Conservation (phyloP, 2,797 vertebrate species). For the Malacoctenus gilli region DNA sequence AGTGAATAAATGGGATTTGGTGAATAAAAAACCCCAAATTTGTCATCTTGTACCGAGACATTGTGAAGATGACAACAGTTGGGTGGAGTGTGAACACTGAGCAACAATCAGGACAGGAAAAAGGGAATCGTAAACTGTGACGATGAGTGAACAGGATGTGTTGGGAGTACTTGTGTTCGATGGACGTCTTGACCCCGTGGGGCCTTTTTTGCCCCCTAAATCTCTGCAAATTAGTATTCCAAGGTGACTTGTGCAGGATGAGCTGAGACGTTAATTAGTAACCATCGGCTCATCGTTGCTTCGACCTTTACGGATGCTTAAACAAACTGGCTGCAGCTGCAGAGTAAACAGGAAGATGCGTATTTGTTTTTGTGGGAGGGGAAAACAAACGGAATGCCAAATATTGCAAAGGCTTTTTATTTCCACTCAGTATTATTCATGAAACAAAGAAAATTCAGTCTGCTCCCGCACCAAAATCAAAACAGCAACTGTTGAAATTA, state of each 20-base stretch:
- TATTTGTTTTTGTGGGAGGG: conserved; percentile 15
- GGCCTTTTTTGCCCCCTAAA: too few relatives aligned
- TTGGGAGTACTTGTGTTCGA: too few relatives aligned
- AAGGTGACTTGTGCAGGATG: conserved; percentile 62
- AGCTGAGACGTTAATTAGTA: conserved; percentile 56
- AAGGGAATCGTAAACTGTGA: too few relatives aligned
- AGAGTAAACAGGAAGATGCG: conserved; percentile 6
- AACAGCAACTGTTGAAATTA: not conserved
- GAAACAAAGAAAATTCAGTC: too few relatives aligned
- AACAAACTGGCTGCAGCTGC: conserved; percentile 23
- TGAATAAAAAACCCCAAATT: too few relatives aligned
- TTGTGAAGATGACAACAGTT: not conserved
- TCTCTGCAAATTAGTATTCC: conserved; percentile 55
- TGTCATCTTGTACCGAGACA: not conserved
- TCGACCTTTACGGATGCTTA: conserved; percentile 63
- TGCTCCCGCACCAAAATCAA: too few relatives aligned
- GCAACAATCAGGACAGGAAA: too few relatives aligned
- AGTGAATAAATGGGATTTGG: too few relatives aligned
- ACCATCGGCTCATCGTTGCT: conserved; percentile 42
- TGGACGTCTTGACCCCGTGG: conserved; percentile 5
- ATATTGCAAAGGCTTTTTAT: conserved; percentile 8
- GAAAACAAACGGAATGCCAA: conserved; percentile 10
- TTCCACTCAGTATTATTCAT: conserved; percentile 2
- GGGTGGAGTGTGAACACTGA: not conserved
- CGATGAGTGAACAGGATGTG: too few relatives aligned